A percentile compares a stretch with the other conserved stretches of the same genome.
phyloP scores from a whole-genome alignment of 35 echinoderm and acorn worm species.

The Heliocidaris erythrogramma region DNA sequence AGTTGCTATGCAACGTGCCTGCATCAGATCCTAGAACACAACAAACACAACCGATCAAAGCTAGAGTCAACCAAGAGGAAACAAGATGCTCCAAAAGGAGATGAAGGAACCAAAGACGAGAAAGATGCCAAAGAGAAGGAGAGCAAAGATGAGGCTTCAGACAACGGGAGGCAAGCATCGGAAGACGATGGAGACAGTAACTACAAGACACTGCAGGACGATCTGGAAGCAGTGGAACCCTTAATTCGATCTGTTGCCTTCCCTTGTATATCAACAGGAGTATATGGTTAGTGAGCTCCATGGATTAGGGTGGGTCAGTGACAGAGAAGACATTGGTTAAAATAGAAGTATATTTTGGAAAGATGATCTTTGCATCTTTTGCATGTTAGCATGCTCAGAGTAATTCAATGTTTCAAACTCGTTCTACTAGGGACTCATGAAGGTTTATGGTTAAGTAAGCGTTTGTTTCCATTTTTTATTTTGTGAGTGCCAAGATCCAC shows the following conservation, averaged over 20 bases:
- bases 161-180: background rate
- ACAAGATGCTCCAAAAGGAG: background rate
- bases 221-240: slow-evolving; percentile 50
- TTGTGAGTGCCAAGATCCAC: background rate
- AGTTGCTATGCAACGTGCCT: slow-evolving; percentile 79
- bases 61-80: background rate
- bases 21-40: slow-evolving; percentile 68
- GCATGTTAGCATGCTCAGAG: background rate
- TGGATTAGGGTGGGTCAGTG: too few species aligned
- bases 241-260: slow-evolving; percentile 76
- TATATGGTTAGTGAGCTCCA: slow-evolving; percentile 68
- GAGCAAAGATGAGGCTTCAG: background rate
- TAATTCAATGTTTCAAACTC: too few species aligned
- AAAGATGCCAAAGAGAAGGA: background rate
- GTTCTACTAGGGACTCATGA: background rate
- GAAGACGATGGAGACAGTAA: background rate
- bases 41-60: slow-evolving; percentile 54
- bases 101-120: background rate
- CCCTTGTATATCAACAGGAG: slow-evolving; percentile 90
- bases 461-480: too few species aligned
- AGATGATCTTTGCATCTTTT: background rate
- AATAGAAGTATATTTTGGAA: too few species aligned
- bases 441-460: background rate
- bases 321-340: too few species aligned
- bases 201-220: background rate